Percentiles rank a stretch among this genome's conserved stretches.
These are phyloP conservation scores for Helicolenus hilgendorfi DNA, from an alignment of 2,797 vertebrate genomes.

Conservation along the genomic window DNA sequence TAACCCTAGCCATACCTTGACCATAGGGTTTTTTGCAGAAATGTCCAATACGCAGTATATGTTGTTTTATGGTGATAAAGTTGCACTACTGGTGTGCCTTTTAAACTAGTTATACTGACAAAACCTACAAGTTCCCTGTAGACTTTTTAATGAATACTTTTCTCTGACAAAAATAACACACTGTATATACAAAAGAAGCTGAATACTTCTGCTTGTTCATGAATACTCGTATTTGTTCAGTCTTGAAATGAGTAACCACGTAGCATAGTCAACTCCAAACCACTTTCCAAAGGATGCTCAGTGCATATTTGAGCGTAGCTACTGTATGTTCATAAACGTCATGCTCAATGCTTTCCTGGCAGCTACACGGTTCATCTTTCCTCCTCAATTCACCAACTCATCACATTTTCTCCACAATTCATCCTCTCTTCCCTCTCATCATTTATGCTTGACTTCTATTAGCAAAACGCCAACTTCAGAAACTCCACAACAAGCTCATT, in stretches of 20 bases:
- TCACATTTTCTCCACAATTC: not conserved
- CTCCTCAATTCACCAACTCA: not conserved
- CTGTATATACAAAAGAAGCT: not conserved
- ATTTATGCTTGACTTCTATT: not conserved
- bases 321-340: not conserved
- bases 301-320: conserved; percentile 5
- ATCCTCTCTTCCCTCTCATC: not conserved
- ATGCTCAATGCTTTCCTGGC: not conserved
- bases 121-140: not conserved
- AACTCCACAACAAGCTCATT: not conserved
- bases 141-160: not conserved
- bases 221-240: not conserved
- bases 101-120: not conserved
- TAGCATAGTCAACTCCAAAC: not conserved
- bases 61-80: not conserved
- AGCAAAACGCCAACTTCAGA: not conserved
- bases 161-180: not conserved
- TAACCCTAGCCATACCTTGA: not conserved
- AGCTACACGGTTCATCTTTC: not conserved
- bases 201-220: not conserved
- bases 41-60: not conserved
- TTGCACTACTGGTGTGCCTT: not conserved
- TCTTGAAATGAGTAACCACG: not conserved
- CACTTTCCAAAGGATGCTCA: not conserved
- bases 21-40: not conserved